Conservation (phyloP, 2,888 invertebrate species). For the Resseliella maxima region DNA sequence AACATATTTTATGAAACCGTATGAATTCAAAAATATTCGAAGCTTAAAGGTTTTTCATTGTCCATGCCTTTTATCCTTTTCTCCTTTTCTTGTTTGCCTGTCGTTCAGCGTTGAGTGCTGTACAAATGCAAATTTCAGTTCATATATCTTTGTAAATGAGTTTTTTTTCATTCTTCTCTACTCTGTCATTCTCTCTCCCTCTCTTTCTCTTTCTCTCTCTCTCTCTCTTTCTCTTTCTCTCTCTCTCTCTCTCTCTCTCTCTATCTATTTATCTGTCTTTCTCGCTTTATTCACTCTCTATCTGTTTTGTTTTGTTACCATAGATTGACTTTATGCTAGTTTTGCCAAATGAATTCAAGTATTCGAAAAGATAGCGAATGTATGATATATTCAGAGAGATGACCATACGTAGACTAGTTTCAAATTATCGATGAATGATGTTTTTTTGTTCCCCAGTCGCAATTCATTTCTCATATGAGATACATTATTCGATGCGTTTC, state of each 20-base stretch:
- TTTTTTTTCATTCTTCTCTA: neutral
- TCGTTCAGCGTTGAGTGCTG: neutral
- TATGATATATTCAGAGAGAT: neutral
- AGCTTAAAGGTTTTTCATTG: neutral
- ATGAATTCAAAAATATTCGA: neutral
- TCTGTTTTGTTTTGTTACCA: neutral
- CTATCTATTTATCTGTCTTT: neutral
- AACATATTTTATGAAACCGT: constrained; percentile 33
- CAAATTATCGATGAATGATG: neutral
- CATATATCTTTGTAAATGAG: constrained; percentile 31
- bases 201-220: neutral
- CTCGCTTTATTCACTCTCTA: neutral
- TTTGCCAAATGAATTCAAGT: neutral
- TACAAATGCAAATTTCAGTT: constrained; percentile 36
- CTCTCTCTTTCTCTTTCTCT: neutral
- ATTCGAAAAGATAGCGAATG: neutral
- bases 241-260: neutral
- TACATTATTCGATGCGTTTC: neutral
- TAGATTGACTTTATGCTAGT: neutral
- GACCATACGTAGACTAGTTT: constrained; percentile 19
- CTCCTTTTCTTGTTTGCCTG: neutral
- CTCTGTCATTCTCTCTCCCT: neutral
- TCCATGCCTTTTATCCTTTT: neutral
- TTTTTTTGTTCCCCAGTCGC: constrained; percentile 17
- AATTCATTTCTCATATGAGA: neutral